Evolutionary conservation across 2,113 vertebrate genomes (phyloP).

Genomic region (Sarotherodon lohbergeri): DNA sequence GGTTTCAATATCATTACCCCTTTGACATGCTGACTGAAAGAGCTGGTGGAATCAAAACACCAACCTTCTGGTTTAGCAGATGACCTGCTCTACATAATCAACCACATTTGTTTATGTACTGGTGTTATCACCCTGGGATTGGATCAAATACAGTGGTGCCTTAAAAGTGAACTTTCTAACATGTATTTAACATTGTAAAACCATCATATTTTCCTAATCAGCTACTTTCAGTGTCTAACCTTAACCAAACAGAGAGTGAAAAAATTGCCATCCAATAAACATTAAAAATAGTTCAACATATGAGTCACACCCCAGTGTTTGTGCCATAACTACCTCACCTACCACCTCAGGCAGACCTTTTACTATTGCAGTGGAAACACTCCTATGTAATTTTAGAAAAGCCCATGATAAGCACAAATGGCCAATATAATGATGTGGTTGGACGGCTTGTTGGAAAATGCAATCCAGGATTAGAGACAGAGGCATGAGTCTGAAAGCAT

Average conservation of each 20-base stretch:
- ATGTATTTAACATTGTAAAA: background rate
- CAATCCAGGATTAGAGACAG: background rate
- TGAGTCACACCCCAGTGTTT: background rate
- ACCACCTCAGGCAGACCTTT: background rate
- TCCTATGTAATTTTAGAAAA: background rate
- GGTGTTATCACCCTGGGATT: background rate
- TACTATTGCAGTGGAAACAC: background rate
- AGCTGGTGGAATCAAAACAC: background rate
- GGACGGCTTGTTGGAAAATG: background rate
- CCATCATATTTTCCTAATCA: background rate
- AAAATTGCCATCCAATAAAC: background rate
- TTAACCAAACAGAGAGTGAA: background rate
- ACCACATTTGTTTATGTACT: background rate
- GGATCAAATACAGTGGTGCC: background rate
- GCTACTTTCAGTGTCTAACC: background rate
- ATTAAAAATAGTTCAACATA: background rate
- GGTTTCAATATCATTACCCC: background rate
- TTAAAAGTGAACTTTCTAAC: background rate
- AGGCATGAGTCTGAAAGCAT: background rate
- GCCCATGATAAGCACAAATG: background rate
- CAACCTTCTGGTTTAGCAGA: background rate
- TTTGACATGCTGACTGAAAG: background rate
- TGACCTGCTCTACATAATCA: background rate
- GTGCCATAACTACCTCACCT: background rate
- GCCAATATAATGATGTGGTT: background rate